These are phyloP conservation scores for Chamaetylas fuelleborni DNA, from an alignment of 2,113 vertebrate species.

Conservation along the genomic window DNA sequence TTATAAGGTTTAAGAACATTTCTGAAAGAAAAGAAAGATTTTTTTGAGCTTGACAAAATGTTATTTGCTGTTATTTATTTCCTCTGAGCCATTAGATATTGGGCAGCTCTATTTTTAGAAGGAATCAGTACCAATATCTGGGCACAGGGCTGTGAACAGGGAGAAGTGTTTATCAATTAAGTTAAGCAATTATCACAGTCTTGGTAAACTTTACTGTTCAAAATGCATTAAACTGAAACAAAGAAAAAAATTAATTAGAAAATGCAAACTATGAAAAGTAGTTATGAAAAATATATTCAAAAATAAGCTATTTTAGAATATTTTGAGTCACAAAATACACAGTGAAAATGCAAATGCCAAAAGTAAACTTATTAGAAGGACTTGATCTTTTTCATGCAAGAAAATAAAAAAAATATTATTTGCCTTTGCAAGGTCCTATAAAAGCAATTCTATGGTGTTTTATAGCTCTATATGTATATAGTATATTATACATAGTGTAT, in stretches of 20 bases:
- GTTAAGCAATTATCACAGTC: neutral
- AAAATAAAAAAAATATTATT: neutral
- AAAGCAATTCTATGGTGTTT: neutral
- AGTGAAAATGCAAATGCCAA: neutral
- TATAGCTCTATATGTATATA: neutral
- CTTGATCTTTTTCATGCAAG: rapidly evolving
- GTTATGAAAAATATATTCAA: neutral
- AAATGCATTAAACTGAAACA: neutral
- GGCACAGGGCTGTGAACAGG: rapidly evolving
- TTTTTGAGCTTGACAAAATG: neutral
- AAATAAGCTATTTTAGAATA: neutral
- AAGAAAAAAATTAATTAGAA: neutral
- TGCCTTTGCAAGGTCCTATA: neutral
- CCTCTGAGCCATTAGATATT: neutral
- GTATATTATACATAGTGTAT: no score
- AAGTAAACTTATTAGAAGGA: neutral
- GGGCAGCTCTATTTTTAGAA: neutral
- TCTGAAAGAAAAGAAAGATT: neutral
- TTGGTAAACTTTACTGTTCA: neutral
- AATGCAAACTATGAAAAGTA: neutral
- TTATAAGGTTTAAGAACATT: neutral
- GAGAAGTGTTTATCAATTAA: neutral
- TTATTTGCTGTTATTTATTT: neutral
- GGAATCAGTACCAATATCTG: neutral
- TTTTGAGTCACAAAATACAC: neutral